Percentiles rank a stretch among this genome's conserved stretches.
Evolutionary conservation across 1,140 invertebrate species (phyloP).

Genomic region (Diuraphis noxia): DNA sequence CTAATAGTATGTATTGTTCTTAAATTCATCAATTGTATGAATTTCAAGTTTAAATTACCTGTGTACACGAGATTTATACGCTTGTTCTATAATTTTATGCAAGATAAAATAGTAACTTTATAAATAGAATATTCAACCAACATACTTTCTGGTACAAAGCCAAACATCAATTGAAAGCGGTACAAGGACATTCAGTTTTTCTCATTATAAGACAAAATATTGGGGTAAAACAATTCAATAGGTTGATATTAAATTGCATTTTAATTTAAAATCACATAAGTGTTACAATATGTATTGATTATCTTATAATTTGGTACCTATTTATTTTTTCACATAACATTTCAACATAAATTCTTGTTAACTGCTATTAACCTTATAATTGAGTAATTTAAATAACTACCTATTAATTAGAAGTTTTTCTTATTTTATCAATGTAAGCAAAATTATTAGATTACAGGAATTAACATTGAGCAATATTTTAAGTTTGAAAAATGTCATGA

Average conservation of each 20-base stretch:
- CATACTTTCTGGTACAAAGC: constrained; percentile 18
- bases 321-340: neutral
- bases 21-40: too few relatives aligned
- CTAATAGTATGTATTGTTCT: neutral
- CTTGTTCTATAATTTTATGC: neutral
- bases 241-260: neutral
- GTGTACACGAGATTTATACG: neutral
- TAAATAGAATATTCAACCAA: constrained; percentile 23
- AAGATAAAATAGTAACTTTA: neutral
- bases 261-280: neutral
- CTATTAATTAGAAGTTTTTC: neutral
- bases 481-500: neutral
- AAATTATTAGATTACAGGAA: neutral
- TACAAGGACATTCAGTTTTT: constrained; percentile 39
- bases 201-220: neutral
- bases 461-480: constrained; percentile 23
- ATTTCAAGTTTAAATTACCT: neutral
- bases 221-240: neutral
- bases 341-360: neutral
- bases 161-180: neutral
- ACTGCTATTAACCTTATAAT: constrained; percentile 9
- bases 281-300: neutral
- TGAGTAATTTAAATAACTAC: constrained; percentile 10
- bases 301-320: neutral
- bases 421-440: constrained; percentile 4